Evolutionary conservation across 2,888 invertebrate species (phyloP).

Genomic region (Imbricaverruca yamaguchii): DNA sequence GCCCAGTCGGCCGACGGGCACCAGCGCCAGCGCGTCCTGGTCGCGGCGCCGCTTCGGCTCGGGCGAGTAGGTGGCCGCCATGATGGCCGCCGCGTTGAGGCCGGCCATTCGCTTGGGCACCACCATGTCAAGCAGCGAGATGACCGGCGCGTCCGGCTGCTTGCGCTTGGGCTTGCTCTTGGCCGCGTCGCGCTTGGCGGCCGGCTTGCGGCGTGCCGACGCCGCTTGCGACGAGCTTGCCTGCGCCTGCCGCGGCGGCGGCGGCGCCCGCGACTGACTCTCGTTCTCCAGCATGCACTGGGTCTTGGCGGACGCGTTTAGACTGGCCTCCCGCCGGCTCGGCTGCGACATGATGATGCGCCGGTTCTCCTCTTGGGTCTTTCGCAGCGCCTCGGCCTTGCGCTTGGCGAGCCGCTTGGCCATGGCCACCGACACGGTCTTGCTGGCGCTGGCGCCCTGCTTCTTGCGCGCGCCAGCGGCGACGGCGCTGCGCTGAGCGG

Average conservation of each 20-base stretch:
- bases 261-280: not conserved
- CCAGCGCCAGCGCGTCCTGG: conserved; percentile 24
- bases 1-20: conserved; percentile 28
- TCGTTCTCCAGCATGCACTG: conserved; percentile 87
- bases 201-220: conserved; percentile 26
- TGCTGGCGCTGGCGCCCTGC: conserved; percentile 20
- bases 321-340: conserved; percentile 69
- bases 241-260: not conserved
- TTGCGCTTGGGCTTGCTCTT: conserved; percentile 29
- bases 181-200: not conserved
- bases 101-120: conserved; percentile 86
- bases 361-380: not conserved
- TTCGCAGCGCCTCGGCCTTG: conserved; percentile 1
- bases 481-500: not conserved
- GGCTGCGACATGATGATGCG: conserved; percentile 13
- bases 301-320: conserved; percentile 82
- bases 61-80: conserved; percentile 67
- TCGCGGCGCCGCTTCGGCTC: conserved; percentile 26
- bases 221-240: not conserved
- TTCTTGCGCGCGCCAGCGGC: conserved; percentile 23
- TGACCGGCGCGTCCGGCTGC: conserved; percentile 48
- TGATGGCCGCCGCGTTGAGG: conserved; percentile 78
- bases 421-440: not conserved
- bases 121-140: conserved; percentile 79
- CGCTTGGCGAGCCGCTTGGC: not conserved